These are phyloP conservation scores for Drosophila mercatorum DNA, from an alignment of 2,888 invertebrate genomes.

Conservation along the genomic window DNA sequence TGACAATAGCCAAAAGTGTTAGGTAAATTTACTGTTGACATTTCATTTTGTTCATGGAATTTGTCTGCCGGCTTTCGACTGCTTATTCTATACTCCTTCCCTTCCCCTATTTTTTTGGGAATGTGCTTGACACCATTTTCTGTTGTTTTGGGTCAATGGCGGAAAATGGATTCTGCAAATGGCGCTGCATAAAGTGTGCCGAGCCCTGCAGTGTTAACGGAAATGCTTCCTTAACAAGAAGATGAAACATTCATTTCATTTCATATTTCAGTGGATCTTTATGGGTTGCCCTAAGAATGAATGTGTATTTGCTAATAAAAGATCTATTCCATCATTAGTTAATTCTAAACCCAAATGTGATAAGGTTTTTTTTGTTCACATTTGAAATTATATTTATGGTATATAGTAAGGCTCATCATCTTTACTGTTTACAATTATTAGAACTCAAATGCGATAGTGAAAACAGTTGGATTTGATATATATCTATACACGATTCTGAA, in stretches of 20 bases:
- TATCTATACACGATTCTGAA: too few species aligned
- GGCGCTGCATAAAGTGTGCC: constrained; percentile 22
- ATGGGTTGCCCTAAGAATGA: too few species aligned
- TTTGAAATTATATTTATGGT: too few species aligned
- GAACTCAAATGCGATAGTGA: too few species aligned
- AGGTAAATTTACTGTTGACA: constrained; percentile 79
- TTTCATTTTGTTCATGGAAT: constrained; percentile 77
- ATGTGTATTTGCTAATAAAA: too few species aligned
- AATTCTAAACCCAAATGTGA: too few species aligned
- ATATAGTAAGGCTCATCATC: too few species aligned
- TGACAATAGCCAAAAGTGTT: constrained; percentile 67
- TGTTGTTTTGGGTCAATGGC: constrained; percentile 57
- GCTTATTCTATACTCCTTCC: constrained; percentile 12
- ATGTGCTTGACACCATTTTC: constrained; percentile 44
- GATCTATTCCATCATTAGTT: too few species aligned
- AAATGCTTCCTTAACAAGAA: constrained; percentile 34
- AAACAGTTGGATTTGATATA: too few species aligned
- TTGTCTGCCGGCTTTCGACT: constrained; percentile 60
- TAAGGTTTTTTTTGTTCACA: too few species aligned
- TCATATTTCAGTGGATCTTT: not conserved
- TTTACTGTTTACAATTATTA: too few species aligned
- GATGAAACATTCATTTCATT: constrained; percentile 20
- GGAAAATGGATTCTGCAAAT: constrained; percentile 43
- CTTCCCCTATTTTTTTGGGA: constrained; percentile 5
- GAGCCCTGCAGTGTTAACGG: constrained; percentile 39